A percentile compares a stretch with the other conserved stretches of the same genome.
These are phyloP conservation scores for Malurus melanocephalus DNA, from an alignment of 2,113 vertebrate species.

Conservation along the genomic window DNA sequence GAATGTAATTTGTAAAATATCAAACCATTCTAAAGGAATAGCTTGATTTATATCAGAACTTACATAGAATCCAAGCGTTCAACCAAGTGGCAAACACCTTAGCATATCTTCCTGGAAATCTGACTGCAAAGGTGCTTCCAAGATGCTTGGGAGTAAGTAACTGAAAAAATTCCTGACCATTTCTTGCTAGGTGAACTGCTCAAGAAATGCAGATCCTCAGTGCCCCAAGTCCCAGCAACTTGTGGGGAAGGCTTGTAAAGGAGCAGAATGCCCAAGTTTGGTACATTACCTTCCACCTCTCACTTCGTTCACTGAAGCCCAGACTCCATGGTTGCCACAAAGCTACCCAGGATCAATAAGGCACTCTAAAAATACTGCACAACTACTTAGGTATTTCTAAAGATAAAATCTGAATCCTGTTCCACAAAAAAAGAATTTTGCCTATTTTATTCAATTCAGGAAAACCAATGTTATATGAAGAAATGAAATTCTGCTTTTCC, in stretches of 20 bases:
- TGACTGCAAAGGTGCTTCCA: background rate
- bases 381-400: background rate
- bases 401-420: background rate
- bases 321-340: background rate
- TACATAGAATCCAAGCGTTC: background rate
- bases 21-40: background rate
- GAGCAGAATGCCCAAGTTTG: background rate
- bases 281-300: background rate
- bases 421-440: background rate
- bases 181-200: background rate
- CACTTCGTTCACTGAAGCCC: background rate
- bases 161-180: background rate
- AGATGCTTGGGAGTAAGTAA: background rate
- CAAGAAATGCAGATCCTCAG: background rate
- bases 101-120: background rate
- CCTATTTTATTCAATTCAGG: background rate
- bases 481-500: background rate
- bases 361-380: background rate
- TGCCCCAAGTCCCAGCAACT: background rate
- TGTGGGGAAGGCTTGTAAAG: background rate
- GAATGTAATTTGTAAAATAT: background rate
- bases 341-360: background rate
- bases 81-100: background rate
- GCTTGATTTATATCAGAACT: background rate
- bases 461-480: background rate